These are phyloP conservation scores for Spheniscus mendiculus DNA, from an alignment of 2,113 vertebrate species.

Conservation along the genomic window DNA sequence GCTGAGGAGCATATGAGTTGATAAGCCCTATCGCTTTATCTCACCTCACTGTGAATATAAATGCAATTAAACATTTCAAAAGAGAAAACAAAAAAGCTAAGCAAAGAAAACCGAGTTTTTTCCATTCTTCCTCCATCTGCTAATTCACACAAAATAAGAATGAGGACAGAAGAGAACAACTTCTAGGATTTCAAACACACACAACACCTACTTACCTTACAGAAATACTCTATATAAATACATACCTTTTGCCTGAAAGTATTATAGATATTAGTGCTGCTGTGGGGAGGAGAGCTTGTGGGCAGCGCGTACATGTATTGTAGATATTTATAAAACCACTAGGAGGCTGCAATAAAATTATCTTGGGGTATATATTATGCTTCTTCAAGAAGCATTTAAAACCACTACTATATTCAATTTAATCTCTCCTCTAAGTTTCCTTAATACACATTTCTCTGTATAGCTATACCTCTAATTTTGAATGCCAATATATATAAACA, in stretches of 20 bases:
- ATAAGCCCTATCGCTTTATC: neutral
- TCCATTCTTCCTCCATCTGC: neutral
- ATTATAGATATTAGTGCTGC: neutral
- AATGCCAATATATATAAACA: neutral
- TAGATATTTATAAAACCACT: slow-evolving; percentile 27
- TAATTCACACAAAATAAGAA: neutral
- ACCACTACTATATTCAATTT: neutral
- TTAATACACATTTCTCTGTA: neutral
- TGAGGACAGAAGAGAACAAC: neutral
- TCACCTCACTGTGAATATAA: neutral
- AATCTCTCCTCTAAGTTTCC: neutral
- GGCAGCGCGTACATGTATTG: neutral
- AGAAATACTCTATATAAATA: neutral
- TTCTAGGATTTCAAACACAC: neutral
- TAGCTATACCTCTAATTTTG: neutral
- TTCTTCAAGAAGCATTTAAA: slow-evolving; percentile 26
- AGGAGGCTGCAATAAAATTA: slow-evolving; percentile 31
- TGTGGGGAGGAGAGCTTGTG: slow-evolving; percentile 1
- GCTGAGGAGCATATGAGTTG: fast-evolving
- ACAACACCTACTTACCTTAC: neutral
- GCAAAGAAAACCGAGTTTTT: neutral
- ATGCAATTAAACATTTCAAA: neutral
- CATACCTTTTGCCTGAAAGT: neutral
- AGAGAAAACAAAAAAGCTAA: neutral
- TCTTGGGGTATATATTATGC: neutral